Conservation (phyloP, 2,797 vertebrate genomes). For the Gobionotothen gibberifrons region DNA sequence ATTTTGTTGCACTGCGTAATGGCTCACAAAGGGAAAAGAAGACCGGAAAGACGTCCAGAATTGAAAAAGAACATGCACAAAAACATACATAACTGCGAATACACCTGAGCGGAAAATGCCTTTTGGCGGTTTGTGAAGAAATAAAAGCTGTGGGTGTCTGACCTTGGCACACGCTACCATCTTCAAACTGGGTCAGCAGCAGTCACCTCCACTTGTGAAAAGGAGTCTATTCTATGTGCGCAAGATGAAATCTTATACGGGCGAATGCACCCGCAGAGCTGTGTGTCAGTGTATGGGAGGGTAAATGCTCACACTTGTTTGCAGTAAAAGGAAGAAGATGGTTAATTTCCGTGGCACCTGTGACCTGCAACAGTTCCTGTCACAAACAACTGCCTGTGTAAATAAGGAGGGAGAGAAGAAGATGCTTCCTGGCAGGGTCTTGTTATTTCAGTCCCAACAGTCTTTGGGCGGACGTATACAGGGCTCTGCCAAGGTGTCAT, state of each 20-base stretch:
- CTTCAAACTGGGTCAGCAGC: conserved; percentile 81
- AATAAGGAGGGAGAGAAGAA: conserved; percentile 69
- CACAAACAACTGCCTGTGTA: conserved; percentile 71
- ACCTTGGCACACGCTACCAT: conserved; percentile 78
- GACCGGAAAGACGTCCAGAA: conserved; percentile 37
- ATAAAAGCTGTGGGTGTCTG: conserved; percentile 78
- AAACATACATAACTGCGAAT: conserved; percentile 31
- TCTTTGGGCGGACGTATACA: conserved; percentile 38
- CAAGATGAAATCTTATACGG: conserved; percentile 57
- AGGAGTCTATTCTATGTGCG: conserved; percentile 59
- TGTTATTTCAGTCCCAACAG: conserved; percentile 22
- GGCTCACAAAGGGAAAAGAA: conserved; percentile 34
- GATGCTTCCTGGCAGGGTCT: conserved; percentile 51
- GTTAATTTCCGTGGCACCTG: conserved; percentile 82
- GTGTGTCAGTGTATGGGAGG: conserved; percentile 58
- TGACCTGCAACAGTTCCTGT: conserved; percentile 74
- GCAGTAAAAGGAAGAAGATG: conserved; percentile 62
- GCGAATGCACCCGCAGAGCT: conserved; percentile 55
- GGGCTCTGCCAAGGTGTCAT: conserved; percentile 53
- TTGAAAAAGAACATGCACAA: conserved; percentile 28
- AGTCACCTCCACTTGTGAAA: conserved; percentile 70
- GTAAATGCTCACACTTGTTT: conserved; percentile 75
- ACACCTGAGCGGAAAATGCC: conserved; percentile 72
- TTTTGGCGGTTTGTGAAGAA: conserved; percentile 75
- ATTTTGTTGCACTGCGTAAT: conserved; percentile 10